Base-by-base conservation (phyloP, 2,888 invertebrate species). In the Amphimallon solstitiale region DNA sequence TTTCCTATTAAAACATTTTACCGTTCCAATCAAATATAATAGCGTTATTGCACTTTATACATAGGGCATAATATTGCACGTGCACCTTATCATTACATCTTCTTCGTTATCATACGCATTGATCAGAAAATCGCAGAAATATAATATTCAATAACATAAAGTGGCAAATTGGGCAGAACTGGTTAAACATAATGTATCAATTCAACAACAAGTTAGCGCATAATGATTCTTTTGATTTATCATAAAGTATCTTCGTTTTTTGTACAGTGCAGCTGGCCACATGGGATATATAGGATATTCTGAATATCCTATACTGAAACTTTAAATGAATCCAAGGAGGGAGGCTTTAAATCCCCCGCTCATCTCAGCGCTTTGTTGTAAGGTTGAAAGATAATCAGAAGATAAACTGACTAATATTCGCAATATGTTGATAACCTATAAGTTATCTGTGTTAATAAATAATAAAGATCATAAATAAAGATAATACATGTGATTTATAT, bases 141-240 rank as follows among this genome's bases (percentile, higher is more conserved):
- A 14, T 43, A 23, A 9, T 40, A 45, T n/a, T n/a, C 45, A 59
- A 45, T 43, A 15, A 15, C 29, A 45, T 15, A 59, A 59, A 59
- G 43, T 43, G 43, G 29, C 23, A 40, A 34, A 10, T 10, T 5
- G 29, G 29, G 9, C 29, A 5, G 29, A n/a, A 23, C 6, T 17
- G 40, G 15, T 34, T 59, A 10, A 29, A 43, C 40, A 45, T 59
- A 59, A 43, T 29, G 29, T 34, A 59, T 59, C 43, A 59, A 59
- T 40, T 59, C 56, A 43, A n/a, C n/a, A 59, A 29, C 56, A 43
- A 23, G 34, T 10, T 59, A 12, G 29, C n/a, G 43, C 38, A 43
- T 34, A 59, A 59, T 59, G 19, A 38, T 15, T 29, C 56, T 34
- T 43, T 59, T 59, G 29, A 59, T 59, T 59, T 59, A 59, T 59